Conservation (phyloP, 1,140 invertebrate genomes). For the Arctopsyche grandis region DNA sequence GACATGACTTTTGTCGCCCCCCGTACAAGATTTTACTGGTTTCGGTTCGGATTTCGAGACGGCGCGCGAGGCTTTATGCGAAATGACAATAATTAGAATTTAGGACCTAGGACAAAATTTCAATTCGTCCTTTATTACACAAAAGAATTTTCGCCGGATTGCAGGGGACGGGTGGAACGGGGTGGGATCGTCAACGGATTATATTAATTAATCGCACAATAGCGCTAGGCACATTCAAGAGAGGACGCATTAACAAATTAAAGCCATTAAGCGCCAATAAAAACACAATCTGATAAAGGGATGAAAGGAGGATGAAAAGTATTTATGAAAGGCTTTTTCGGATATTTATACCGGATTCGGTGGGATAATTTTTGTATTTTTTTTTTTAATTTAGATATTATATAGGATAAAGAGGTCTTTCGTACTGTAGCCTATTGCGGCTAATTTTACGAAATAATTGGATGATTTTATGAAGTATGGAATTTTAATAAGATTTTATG, state of each 20-base stretch:
- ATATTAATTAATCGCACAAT: slow-evolving; percentile 28
- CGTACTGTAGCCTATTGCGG: no score
- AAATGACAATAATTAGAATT: not conserved
- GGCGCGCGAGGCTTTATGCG: no score
- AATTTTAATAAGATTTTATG: no score
- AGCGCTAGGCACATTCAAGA: not conserved
- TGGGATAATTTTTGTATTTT: no score
- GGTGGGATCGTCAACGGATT: slow-evolving; percentile 1
- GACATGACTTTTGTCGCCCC: not conserved
- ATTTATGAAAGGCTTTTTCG: not conserved
- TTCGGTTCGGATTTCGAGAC: no score
- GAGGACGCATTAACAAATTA: slow-evolving; percentile 13
- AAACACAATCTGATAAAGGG: slow-evolving; percentile 18
- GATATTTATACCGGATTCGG: not conserved
- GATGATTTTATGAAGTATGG: no score
- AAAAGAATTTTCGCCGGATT: not conserved
- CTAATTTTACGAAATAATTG: no score
- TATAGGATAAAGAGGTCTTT: no score
- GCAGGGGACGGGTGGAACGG: not conserved
- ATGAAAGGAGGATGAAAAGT: not conserved
- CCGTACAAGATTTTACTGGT: not conserved
- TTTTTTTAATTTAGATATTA: no score
- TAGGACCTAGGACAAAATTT: not conserved
- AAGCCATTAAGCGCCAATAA: slow-evolving; percentile 27
- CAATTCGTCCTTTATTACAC: not conserved